Evolutionary conservation across 2,888 invertebrate species (phyloP).

Genomic region (Papilio protenor): DNA sequence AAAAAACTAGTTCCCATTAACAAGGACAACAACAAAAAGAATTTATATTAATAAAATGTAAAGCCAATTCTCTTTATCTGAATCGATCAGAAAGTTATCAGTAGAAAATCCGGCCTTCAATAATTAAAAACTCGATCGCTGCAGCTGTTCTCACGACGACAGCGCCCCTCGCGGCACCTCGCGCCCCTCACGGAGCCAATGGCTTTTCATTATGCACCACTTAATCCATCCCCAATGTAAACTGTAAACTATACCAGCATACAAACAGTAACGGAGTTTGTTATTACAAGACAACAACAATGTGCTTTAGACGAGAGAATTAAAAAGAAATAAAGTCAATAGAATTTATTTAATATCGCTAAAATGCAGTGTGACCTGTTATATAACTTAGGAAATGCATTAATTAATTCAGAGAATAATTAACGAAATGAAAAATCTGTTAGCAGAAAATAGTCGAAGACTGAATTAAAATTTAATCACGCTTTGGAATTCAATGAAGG

Average conservation of each 20-base stretch:
- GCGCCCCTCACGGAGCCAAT: conserved; percentile 32
- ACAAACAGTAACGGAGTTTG: conserved; percentile 6
- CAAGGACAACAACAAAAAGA: neutral
- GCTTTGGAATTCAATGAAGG: conserved; percentile 23
- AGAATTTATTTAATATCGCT: neutral
- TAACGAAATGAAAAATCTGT: conserved; percentile 16
- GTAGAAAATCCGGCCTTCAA: conserved; percentile 47
- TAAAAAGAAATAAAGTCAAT: no score
- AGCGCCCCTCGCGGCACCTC: conserved; percentile 34
- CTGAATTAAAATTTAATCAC: conserved; percentile 37
- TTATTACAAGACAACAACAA: neutral
- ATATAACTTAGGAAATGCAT: neutral
- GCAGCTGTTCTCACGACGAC: conserved; percentile 46
- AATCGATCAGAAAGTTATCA: conserved; percentile 41
- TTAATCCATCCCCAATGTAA: conserved; percentile 39
- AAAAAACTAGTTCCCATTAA: neutral
- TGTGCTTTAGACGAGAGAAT: neutral
- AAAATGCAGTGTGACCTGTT: neutral
- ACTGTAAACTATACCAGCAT: conserved; percentile 44
- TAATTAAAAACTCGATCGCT: conserved; percentile 44
- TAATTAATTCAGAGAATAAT: neutral
- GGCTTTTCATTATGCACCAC: conserved; percentile 43
- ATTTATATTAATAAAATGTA: conserved; percentile 11
- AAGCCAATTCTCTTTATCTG: conserved; percentile 6
- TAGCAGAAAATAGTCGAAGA: neutral